Evolutionary conservation across 1,140 invertebrate species (phyloP).

Genomic region (Stegodyphus dumicola): DNA sequence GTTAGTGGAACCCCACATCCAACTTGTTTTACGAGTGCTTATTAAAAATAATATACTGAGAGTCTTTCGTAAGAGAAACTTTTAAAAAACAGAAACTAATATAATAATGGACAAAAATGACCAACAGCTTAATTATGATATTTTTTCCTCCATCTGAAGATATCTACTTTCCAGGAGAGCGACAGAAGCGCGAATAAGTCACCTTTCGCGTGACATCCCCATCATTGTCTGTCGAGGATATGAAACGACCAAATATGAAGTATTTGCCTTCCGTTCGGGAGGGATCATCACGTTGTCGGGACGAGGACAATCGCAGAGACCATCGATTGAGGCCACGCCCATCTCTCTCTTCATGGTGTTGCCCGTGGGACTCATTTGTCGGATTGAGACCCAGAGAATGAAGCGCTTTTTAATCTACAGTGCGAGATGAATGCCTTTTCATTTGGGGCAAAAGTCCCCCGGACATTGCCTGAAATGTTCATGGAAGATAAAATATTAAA

Average conservation of each 20-base stretch:
- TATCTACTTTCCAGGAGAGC: neutral
- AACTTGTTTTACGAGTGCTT: too few relatives aligned
- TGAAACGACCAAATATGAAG: neutral
- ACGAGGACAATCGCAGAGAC: slow-evolving; percentile 14
- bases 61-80: too few relatives aligned
- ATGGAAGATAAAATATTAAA: too few relatives aligned
- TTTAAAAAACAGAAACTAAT: too few relatives aligned
- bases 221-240: neutral
- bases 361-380: slow-evolving; percentile 14
- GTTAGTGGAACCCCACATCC: too few relatives aligned
- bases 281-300: neutral
- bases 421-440: neutral
- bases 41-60: too few relatives aligned
- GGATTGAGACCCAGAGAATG: slow-evolving; percentile 6
- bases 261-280: slow-evolving; percentile 12
- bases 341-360: neutral
- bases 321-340: slow-evolving; percentile 36
- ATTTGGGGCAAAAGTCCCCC: slow-evolving; percentile 6
- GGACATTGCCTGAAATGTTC: too few relatives aligned
- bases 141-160: neutral
- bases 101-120: too few relatives aligned
- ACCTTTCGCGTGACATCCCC: neutral
- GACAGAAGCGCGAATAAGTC: neutral
- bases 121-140: too few relatives aligned
- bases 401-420: slow-evolving; percentile 28